Base-by-base conservation (phyloP, 1,140 invertebrate species). In the Atopsyche davidsoni region DNA sequence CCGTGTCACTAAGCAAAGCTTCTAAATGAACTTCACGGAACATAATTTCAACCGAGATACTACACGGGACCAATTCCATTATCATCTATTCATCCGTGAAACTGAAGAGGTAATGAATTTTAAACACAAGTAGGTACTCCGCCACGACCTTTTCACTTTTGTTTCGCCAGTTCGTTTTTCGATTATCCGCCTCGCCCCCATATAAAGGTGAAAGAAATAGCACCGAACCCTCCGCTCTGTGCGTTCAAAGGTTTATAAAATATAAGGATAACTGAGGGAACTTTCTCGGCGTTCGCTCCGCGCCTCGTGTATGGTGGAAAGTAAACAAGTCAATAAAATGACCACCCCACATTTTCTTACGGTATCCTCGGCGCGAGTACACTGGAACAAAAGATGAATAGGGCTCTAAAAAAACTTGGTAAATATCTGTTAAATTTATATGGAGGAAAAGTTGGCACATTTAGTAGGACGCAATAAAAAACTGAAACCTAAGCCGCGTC, bases 301-400 rank as follows among this genome's bases (percentile, higher is more conserved):
- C 14, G 25, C 41, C 24, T 45, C 25, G 23, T 14, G 16, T 19
- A 16, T 9, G 25, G 6, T 11, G 36, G 54, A 44, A 46, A 44
- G 55, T 57, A 57, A 57, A 53, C 55, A 53, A 57, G 55, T 57
- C 55, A 57, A 57, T 57, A 57, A 57, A 57, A 57, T 57, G 46
- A 53, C 55, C 54, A 36, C 45, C 35, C 55, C 22, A 39, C 45
- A 46, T 53, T 36, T 49, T 25, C 21, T 34, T 32, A 35, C 19
- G 25, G 39, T 45, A 46, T 53, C 34, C 40, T 52, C 34, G 14
- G 45, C 44, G 44, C 22, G 51, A 51, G 38, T 44, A 36, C 44
- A 22, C n/a, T 3, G 16, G 21, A 49, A 53, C 55, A 52, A 57
- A 53, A 50, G 46, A 57, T 57, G 46, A 53, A 57, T 53, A 46